A percentile compares a stretch with the other conserved stretches of the same genome.
phyloP scores from a whole-genome alignment of 2,888 invertebrate genomes.

The Tipula unca region DNA sequence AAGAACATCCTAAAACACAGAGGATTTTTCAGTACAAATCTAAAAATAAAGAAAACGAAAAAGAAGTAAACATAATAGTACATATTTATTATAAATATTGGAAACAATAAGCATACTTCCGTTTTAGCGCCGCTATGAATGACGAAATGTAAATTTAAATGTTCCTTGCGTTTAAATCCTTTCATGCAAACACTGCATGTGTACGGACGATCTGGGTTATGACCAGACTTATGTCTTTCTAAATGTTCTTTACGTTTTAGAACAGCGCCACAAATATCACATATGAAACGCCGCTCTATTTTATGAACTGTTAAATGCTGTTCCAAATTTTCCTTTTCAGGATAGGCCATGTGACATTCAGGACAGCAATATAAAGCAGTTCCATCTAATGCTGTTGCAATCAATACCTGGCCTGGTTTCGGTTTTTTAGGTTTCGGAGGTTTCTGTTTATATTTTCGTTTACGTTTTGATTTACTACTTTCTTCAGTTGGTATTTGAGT shows the following conservation, averaged over 20 bases:
- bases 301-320: conserved; percentile 68
- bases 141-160: conserved; percentile 72
- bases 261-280: conserved; percentile 68
- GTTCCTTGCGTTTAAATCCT: conserved; percentile 73
- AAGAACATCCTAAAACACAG: too few species aligned
- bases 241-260: conserved; percentile 71
- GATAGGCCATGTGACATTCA: conserved; percentile 73
- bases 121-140: conserved; percentile 80
- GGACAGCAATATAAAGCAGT: conserved; percentile 69
- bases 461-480: conserved; percentile 48
- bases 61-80: too few species aligned
- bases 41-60: conserved; percentile 27
- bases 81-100: too few species aligned
- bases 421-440: conserved; percentile 67
- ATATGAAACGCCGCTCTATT: conserved; percentile 69
- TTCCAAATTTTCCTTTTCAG: conserved; percentile 70
- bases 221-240: conserved; percentile 69
- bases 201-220: conserved; percentile 72
- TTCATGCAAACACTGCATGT: conserved; percentile 70
- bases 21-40: conserved; percentile 32
- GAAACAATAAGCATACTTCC: conserved; percentile 53
- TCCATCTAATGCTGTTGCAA: conserved; percentile 65
- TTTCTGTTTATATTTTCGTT: conserved; percentile 75
- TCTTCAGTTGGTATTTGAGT: conserved; percentile 36
- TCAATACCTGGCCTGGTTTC: conserved; percentile 71